Conservation (phyloP, 2,113 vertebrate species). For the Ariopsis seemanni region DNA sequence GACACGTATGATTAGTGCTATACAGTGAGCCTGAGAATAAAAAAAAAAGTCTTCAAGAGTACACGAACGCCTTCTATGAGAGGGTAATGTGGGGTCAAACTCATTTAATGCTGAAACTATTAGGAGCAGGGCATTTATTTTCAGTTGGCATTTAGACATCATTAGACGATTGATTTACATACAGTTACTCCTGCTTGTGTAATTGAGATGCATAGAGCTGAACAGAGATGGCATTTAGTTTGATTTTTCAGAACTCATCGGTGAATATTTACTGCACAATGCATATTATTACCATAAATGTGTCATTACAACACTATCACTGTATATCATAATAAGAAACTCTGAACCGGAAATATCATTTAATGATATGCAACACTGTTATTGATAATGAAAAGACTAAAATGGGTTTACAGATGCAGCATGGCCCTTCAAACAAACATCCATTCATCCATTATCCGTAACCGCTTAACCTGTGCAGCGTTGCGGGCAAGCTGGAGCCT, state of each 20-base stretch:
- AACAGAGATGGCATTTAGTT: slow-evolving; percentile 23
- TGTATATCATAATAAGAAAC: neutral
- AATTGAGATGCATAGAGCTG: slow-evolving; percentile 37
- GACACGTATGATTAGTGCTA: neutral
- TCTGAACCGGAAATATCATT: neutral
- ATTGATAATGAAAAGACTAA: neutral
- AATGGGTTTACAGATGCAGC: neutral
- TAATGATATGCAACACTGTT: neutral
- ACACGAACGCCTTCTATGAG: neutral
- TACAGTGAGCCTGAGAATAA: neutral
- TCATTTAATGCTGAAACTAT: slow-evolving; percentile 36
- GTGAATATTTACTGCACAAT: slow-evolving; percentile 36
- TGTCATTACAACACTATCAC: neutral
- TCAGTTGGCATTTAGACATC: slow-evolving; percentile 48
- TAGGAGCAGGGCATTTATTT: slow-evolving; percentile 12
- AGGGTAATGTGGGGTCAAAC: slow-evolving; percentile 39
- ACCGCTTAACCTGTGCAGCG: too few relatives aligned
- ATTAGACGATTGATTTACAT: slow-evolving; percentile 45
- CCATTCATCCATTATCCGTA: too few relatives aligned
- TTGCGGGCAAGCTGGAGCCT: too few relatives aligned
- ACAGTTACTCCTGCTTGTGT: slow-evolving; percentile 17
- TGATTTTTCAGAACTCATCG: neutral
- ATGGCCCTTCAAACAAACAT: too few relatives aligned
- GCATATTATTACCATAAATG: neutral
- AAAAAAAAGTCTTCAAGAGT: neutral